Conservation (phyloP, 2,797 vertebrate species). For the Morus bassanus region DNA sequence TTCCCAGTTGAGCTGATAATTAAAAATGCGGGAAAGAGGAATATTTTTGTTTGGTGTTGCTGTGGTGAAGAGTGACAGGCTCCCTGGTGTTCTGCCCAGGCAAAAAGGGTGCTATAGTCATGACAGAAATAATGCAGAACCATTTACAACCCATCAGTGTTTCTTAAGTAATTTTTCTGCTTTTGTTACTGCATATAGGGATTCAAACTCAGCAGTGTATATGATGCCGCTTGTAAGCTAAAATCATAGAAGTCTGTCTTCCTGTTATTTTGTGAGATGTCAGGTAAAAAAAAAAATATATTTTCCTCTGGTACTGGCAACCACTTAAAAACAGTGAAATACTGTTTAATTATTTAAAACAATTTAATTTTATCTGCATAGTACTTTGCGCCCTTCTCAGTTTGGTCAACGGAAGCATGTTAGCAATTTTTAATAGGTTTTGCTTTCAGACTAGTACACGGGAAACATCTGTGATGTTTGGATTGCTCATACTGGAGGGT, state of each 20-base stretch:
- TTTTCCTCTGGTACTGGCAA: background rate
- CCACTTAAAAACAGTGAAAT: background rate
- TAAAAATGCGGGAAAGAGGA: background rate
- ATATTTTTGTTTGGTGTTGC: background rate
- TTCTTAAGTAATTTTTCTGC: background rate
- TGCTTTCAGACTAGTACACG: background rate
- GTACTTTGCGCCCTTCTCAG: background rate
- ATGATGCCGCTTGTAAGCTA: background rate
- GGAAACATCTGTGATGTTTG: background rate
- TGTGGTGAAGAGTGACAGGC: background rate
- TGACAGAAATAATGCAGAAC: background rate
- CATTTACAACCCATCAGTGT: background rate
- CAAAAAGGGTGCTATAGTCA: background rate
- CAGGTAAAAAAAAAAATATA: background rate
- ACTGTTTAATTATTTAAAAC: background rate
- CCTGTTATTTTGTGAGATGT: background rate
- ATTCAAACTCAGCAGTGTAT: background rate
- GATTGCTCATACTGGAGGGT: background rate
- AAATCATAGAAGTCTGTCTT: background rate
- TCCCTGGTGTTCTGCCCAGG: background rate
- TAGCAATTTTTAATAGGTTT: background rate
- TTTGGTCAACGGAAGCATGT: background rate
- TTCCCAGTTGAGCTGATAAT: background rate
- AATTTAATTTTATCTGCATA: background rate
- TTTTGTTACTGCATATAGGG: background rate